Conservation (phyloP, 2,888 invertebrate species). For the Adineta ricciae region DNA sequence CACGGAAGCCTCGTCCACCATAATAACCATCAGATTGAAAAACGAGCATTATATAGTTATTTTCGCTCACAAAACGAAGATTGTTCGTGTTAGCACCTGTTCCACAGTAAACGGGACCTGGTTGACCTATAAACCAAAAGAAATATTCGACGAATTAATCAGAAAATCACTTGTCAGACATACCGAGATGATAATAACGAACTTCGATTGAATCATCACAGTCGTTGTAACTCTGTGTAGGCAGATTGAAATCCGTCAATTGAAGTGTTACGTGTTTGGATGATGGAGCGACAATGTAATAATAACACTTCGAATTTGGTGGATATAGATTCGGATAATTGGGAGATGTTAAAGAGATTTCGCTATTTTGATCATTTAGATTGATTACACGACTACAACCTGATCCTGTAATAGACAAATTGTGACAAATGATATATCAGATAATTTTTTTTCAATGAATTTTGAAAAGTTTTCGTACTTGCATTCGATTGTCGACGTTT, state of each 20-base stretch:
- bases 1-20: background rate
- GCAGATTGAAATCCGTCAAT: background rate
- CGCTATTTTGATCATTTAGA: background rate
- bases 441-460: too few relatives aligned
- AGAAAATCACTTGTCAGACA: too few relatives aligned
- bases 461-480: background rate
- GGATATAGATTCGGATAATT: slow-evolving; percentile 2
- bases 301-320: background rate
- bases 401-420: too few relatives aligned
- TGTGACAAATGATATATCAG: too few relatives aligned
- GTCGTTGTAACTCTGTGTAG: background rate
- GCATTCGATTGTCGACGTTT: background rate
- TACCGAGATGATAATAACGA: slow-evolving; percentile 10
- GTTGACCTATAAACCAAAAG: background rate
- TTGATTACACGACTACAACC: slow-evolving; percentile 3
- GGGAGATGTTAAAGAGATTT: background rate
- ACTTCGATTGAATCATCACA: slow-evolving; percentile 16
- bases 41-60: background rate
- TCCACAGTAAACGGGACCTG: background rate
- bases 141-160: background rate
- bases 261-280: background rate
- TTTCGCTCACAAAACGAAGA: background rate
- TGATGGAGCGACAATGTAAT: background rate
- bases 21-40: background rate
- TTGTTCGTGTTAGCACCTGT: background rate